Evolutionary conservation across 2,888 invertebrate genomes (phyloP), one percentile per base, ranked within the genome.

Genomic region (Sclerodermus sp.): DNA sequence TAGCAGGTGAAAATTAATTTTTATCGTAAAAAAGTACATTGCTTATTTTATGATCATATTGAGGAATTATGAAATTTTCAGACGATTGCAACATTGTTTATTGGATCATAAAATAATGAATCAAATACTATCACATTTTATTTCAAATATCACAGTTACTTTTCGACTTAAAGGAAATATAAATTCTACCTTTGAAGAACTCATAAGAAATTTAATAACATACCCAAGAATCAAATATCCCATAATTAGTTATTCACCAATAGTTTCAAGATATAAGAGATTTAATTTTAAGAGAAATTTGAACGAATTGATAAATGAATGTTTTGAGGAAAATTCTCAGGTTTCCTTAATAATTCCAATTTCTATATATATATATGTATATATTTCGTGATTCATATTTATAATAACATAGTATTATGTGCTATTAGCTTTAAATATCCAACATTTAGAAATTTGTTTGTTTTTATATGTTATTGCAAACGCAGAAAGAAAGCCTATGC

Each of bases 161-260:
- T 79, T 89, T 62, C 81, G 90, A 52, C 71, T 85, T 16, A 87
- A 87, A 64, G 84, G 88, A 0, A 8, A 8, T 5, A 3, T 8
- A 23, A 23, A 23, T 23, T 3, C 23, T 3, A 83, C 83, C 64
- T 78, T 93, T 41, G 83, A 85, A 8, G 92, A 93, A 72, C 87
- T 93, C 67, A 85, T 88, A 73, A 91, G 90, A 1, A 91, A 91
- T 70, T 76, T 91, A 49, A 87, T 93, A 30, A 93, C 94, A 0
- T 94, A 90, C 77, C 92, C 93, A 0, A 83, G 94, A 68, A 90
- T 94, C 48, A 93, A 94, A 72, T 94, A 90, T 73, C 92, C 93
- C 0, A 76, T 93, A 42, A 82, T 90, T 56, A 89, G 87, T 31
- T 93, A 85, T 78, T 85, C 89, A 0, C 89, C 89, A 0, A 81